Evolutionary conservation across 1,140 invertebrate genomes (phyloP), one percentile per base, ranked within the genome.

Genomic region (Thrips palmi): DNA sequence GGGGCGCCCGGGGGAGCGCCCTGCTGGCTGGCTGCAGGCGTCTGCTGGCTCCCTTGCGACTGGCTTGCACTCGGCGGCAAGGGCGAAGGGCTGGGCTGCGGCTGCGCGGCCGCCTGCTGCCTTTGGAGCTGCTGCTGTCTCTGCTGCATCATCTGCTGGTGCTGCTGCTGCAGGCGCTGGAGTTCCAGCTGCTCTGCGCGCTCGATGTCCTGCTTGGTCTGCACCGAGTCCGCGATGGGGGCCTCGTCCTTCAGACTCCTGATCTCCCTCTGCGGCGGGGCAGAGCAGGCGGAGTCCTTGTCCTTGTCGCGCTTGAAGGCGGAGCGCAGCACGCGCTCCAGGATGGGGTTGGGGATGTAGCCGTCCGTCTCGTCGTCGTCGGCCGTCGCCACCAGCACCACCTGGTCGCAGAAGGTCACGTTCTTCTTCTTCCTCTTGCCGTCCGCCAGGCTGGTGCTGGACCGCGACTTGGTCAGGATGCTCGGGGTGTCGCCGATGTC

Each of bases 401-500:
- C 85, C 58, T 89, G 82, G 53, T 92, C 85, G 49, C 85, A 89
- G 55, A 92, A 92, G 0, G 85, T 88, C 1, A 92, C 87, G 47
- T 81, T 86, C 54, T 91, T 91, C 64, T 91, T 91, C n/a, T n/a
- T n/a, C n/a, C n/a, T n/a, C n/a, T n/a, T n/a, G n/a, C n/a, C n/a
- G n/a, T n/a, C n/a, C n/a, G n/a, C n/a, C n/a, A n/a, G n/a, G n/a
- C n/a, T n/a, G n/a, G n/a, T n/a, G n/a, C n/a, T n/a, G n/a, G n/a
- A n/a, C n/a, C n/a, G n/a, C n/a, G n/a, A n/a, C n/a, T n/a, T n/a
- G n/a, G n/a, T n/a, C 3, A 19, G 8, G 5, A 2, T n/a, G n/a
- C n/a, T n/a, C n/a, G n/a, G n/a, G n/a, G n/a, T n/a, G n/a, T n/a
- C n/a, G n/a, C n/a, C n/a, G n/a, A n/a, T n/a, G n/a, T n/a, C n/a